Evolutionary conservation across 92 coral and sea anemone genomes (phyloP), one percentile per base, ranked within the genome.

Genomic region (Porites evermanni): DNA sequence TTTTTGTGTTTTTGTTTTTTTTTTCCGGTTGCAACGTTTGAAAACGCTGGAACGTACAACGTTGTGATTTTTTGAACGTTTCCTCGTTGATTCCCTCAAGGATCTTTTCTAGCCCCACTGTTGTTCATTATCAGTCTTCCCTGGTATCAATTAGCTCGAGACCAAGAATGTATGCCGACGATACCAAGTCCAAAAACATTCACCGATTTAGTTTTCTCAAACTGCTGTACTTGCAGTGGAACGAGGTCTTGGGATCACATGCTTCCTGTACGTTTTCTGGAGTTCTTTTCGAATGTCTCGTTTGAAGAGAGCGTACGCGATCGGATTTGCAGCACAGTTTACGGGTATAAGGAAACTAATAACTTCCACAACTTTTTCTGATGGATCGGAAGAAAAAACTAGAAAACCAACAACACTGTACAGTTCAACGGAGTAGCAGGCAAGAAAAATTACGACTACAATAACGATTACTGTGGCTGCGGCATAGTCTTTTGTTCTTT

Each of bases 261-360:
- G 19, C 14, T 52, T 78, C 19, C 29, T 79, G 10, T 51, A 79
- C 1, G 64, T 21, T 79, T 47, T 79, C 29, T 8, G 19, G 3
- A 81, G 68, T 70, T 81, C 85, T 56, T 58, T 81, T 10, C 85
- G 32, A 59, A 81, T 81, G 68, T 81, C 85, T 32, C 67, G 53
- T 17, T 81, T 81, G 29, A 81, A 81, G 52, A 81, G n/a, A 26
- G 85, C 85, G 19, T 81, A 81, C 26, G 85, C 85, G 52, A 81
- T 81, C 59, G 85, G 85, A 58, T 69, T 81, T 1, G 56, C 85
- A 32, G 85, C 67, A 56, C 76, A 81, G 32, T 81, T 81, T 3
- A 81, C 85, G 0, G 70, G 0, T 26, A 70, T 12, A 1, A 81
- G n/a, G 12, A 81, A 81, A 18, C 8, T 4, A 8, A 81, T 68